Percentiles rank a stretch among this genome's conserved stretches.
Conservation (phyloP, 2,113 vertebrate species). For the Symphodus melops region DNA sequence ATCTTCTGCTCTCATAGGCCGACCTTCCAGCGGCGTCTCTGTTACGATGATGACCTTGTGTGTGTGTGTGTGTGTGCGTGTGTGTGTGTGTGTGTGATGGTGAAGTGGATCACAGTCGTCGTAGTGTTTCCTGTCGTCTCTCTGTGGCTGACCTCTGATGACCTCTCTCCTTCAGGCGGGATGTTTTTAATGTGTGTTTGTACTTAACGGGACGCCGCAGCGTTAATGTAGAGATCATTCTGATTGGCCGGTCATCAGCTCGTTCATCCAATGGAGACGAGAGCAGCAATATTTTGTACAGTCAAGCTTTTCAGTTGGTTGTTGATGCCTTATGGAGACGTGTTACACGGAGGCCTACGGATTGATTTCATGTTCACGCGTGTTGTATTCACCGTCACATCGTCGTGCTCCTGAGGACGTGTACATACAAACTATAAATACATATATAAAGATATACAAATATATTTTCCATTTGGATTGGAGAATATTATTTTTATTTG, state of each 20-base stretch:
- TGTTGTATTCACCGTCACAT: constrained; percentile 75
- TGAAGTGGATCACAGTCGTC: constrained; percentile 63
- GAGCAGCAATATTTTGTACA: constrained; percentile 84
- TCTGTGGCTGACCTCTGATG: constrained; percentile 56
- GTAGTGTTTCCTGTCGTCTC: constrained; percentile 68
- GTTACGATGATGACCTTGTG: constrained; percentile 36
- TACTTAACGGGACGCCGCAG: constrained; percentile 42
- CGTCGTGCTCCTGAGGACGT: constrained; percentile 78
- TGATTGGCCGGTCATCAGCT: constrained; percentile 79
- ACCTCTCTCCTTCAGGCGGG: constrained; percentile 51
- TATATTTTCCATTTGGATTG: constrained; percentile 86
- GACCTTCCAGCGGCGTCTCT: constrained; percentile 48
- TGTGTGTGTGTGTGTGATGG: constrained; percentile 49
- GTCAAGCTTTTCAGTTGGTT: constrained; percentile 68
- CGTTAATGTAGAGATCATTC: constrained; percentile 51
- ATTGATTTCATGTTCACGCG: constrained; percentile 58
- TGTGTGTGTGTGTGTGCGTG: constrained; percentile 22
- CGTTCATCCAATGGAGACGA: constrained; percentile 71
- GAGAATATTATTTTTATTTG: constrained; percentile 85
- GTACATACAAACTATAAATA: constrained; percentile 86
- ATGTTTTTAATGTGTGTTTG: constrained; percentile 57
- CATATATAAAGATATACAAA: constrained; percentile 85
- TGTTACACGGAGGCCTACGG: constrained; percentile 61
- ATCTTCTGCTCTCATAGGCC: constrained; percentile 42
- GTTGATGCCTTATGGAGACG: constrained; percentile 81